A percentile compares a stretch with the other conserved stretches of the same genome.
Conservation (phyloP, 2,797 vertebrate species). For the Zalophus californianus region DNA sequence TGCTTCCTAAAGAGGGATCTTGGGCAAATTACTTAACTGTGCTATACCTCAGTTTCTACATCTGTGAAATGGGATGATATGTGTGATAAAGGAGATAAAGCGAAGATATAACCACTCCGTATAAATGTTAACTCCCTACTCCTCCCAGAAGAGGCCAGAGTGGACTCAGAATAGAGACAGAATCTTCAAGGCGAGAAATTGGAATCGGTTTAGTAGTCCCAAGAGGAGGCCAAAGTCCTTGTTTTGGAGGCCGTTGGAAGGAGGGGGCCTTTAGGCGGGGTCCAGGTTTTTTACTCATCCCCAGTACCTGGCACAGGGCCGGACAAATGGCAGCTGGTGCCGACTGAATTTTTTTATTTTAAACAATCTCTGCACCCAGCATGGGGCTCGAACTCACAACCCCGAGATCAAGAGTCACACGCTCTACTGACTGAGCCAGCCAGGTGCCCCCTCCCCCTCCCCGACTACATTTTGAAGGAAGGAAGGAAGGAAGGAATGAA, state of each 20-base stretch:
- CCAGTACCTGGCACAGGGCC: background rate
- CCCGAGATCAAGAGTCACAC: background rate
- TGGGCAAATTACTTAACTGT: background rate
- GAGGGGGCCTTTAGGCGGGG: background rate
- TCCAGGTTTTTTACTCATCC: background rate
- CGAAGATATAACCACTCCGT: background rate
- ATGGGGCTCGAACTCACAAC: background rate
- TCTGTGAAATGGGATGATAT: background rate
- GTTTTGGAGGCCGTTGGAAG: background rate
- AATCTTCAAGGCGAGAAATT: background rate
- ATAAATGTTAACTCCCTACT: background rate
- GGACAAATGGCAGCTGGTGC: background rate
- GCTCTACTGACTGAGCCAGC: background rate
- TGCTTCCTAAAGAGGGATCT: background rate
- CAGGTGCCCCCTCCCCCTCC: accelerated
- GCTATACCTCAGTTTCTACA: background rate
- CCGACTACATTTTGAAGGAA: background rate
- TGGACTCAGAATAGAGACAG: background rate
- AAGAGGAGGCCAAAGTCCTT: background rate
- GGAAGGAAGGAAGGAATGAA: background rate
- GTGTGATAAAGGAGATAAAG: background rate
- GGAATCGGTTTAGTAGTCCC: background rate
- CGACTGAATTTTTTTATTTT: background rate
- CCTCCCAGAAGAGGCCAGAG: background rate
- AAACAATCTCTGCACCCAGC: background rate